phyloP scores from a whole-genome alignment of 2,797 vertebrate species.

The Acomys russatus region DNA sequence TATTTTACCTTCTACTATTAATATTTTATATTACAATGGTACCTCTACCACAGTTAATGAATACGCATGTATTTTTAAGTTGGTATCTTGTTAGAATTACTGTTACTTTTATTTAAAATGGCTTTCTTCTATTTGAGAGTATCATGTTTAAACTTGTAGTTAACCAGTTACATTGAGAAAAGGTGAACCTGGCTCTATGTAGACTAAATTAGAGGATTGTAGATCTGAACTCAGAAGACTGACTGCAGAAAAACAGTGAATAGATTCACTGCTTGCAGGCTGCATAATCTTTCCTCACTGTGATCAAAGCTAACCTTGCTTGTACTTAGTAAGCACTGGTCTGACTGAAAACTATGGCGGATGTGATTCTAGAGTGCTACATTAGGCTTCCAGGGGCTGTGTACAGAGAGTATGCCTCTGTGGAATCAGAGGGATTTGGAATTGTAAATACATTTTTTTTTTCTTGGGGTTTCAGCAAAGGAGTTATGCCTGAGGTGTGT shows the following conservation, averaged over 20 bases:
- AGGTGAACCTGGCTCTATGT: neutral
- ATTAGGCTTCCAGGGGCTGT: neutral
- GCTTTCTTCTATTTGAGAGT: neutral
- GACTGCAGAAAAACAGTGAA: neutral
- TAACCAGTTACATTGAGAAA: slow-evolving; percentile 27
- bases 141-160: slow-evolving; percentile 11
- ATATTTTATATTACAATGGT: neutral
- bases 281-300: neutral
- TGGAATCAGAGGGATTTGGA: slow-evolving; percentile 4
- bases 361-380: neutral
- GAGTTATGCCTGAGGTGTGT: neutral
- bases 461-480: neutral
- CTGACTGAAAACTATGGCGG: neutral
- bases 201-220: neutral
- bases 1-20: neutral
- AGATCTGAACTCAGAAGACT: slow-evolving; percentile 35
- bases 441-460: slow-evolving; percentile 4
- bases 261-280: neutral
- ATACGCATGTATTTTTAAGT: neutral
- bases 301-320: neutral
- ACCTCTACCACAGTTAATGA: neutral
- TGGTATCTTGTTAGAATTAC: slow-evolving; percentile 30
- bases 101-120: slow-evolving; percentile 37
- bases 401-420: neutral
- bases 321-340: neutral